These are phyloP conservation scores for Upupa epops DNA, from an alignment of 2,113 vertebrate genomes.

Conservation along the genomic window DNA sequence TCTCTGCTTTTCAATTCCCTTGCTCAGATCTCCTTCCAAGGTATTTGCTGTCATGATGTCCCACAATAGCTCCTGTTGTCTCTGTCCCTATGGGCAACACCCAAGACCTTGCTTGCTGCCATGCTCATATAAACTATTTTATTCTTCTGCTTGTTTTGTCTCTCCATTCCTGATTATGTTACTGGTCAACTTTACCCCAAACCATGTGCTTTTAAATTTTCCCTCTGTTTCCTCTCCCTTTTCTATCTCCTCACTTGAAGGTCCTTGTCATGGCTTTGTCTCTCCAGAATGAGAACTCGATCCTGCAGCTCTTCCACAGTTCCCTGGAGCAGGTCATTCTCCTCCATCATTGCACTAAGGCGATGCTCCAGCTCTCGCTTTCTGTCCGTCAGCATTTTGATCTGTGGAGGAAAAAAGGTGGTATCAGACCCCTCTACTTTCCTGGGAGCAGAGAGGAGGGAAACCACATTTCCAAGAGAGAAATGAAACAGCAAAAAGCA, in stretches of 20 bases:
- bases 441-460: neutral
- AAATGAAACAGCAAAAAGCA: neutral
- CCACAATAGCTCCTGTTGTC: neutral
- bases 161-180: neutral
- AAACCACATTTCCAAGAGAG: neutral
- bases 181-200: neutral
- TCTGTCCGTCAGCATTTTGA: constrained; percentile 94
- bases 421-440: neutral
- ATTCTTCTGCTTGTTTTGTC: neutral
- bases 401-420: constrained; percentile 72
- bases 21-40: neutral
- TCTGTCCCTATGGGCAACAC: neutral
- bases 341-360: constrained; percentile 86
- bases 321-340: constrained; percentile 90
- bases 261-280: constrained; percentile 91
- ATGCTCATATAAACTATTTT: neutral
- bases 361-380: constrained; percentile 91
- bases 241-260: constrained; percentile 80
- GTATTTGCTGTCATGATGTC: neutral
- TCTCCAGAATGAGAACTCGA: constrained; percentile 87
- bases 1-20: neutral
- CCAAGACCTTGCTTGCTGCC: neutral
- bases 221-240: neutral
- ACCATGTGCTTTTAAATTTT: neutral
- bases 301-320: constrained; percentile 90